These are phyloP conservation scores for Brassicogethes aeneus DNA, from an alignment of 2,888 invertebrate genomes.

Conservation along the genomic window DNA sequence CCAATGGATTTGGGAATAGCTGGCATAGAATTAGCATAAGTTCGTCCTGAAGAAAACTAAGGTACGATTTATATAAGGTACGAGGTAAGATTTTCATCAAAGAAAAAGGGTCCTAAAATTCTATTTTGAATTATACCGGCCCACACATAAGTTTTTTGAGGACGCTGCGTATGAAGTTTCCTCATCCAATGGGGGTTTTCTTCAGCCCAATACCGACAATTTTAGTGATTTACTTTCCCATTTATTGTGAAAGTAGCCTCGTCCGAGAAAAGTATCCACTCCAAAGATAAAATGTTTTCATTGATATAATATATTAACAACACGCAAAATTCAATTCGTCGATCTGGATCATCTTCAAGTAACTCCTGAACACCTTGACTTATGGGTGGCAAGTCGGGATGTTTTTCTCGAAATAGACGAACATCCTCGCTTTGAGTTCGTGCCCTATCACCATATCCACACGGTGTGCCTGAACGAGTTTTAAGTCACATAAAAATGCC, in stretches of 20 bases:
- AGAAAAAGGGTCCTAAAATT: background rate
- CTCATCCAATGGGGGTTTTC: background rate
- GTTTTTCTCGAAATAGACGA: too few relatives aligned
- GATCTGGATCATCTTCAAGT: conserved; percentile 8
- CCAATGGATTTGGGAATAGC: conserved; percentile 1
- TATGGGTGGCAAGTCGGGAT: too few relatives aligned
- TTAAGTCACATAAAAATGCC: too few relatives aligned
- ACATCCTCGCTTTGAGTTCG: too few relatives aligned
- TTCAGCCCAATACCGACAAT: background rate
- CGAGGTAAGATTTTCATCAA: conserved; percentile 1
- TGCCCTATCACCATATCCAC: too few relatives aligned
- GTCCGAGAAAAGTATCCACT: conserved; percentile 6
- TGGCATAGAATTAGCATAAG: background rate
- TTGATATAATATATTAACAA: conserved; percentile 8
- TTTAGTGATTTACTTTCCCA: conserved; percentile 7
- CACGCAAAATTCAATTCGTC: conserved; percentile 10
- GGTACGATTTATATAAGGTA: background rate
- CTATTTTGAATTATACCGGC: background rate
- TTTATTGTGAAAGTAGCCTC: conserved; percentile 8
- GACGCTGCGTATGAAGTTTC: background rate
- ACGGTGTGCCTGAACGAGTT: too few relatives aligned
- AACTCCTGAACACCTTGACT: background rate
- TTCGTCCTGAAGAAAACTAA: background rate
- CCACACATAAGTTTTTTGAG: background rate
- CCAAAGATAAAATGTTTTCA: conserved; percentile 5